A percentile compares a stretch with the other conserved stretches of the same genome.
Conservation (phyloP, 2,888 invertebrate genomes). For the Trichogramma evanescens region DNA sequence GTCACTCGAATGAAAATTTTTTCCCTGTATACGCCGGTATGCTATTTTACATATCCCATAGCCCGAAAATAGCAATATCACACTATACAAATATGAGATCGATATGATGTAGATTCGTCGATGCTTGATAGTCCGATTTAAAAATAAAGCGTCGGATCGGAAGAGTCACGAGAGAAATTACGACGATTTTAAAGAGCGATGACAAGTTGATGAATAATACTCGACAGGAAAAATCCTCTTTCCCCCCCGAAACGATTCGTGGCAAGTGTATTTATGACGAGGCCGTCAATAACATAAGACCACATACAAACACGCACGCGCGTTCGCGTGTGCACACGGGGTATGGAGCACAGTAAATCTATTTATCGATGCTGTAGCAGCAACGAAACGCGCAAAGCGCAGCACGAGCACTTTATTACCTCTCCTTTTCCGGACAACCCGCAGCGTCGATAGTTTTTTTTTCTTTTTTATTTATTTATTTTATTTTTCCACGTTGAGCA, state of each 20-base stretch:
- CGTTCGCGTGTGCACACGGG: not conserved
- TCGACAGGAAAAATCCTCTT: no score
- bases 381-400: not conserved
- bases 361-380: not conserved
- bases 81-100: no score
- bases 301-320: not conserved
- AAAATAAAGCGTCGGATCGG: no score
- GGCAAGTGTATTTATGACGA: constrained; percentile 1
- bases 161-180: no score
- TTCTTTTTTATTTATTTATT: not conserved
- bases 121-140: no score
- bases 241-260: not conserved
- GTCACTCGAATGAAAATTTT: no score
- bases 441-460: not conserved
- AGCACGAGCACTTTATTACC: not conserved
- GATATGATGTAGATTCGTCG: no score
- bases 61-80: no score
- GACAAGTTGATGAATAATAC: no score
- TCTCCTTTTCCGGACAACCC: not conserved
- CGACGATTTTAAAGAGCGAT: no score
- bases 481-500: not conserved
- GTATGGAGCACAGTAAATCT: not conserved
- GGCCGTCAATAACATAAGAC: not conserved
- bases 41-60: no score
- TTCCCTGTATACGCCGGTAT: no score